These are phyloP conservation scores for Euzetes globulus DNA, from an alignment of 2,888 invertebrate species.

Conservation along the genomic window DNA sequence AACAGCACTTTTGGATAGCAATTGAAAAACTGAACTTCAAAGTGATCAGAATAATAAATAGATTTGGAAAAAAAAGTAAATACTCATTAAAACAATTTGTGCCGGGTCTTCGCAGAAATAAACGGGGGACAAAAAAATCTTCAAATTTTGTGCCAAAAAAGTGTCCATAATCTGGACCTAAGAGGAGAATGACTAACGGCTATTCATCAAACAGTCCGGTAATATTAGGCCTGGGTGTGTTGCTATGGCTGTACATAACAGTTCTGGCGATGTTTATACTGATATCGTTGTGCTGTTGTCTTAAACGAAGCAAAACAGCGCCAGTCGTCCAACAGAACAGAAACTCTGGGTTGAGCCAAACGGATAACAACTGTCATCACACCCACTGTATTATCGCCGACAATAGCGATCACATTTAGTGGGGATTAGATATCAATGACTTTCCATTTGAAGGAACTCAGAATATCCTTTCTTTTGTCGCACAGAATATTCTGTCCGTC, in stretches of 20 bases:
- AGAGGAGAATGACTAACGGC: not conserved
- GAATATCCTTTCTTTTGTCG: no score
- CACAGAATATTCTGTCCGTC: no score
- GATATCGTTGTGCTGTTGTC: slow-evolving; percentile 21
- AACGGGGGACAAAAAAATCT: no score
- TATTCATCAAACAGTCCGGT: slow-evolving; percentile 14
- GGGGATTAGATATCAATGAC: no score
- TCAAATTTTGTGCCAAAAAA: not conserved
- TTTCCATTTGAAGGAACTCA: not conserved
- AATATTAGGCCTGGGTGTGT: slow-evolving; percentile 12
- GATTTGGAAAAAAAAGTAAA: no score
- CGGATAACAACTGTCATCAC: not conserved
- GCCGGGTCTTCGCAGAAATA: no score
- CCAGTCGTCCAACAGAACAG: slow-evolving; percentile 1
- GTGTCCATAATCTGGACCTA: not conserved
- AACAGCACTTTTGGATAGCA: no score
- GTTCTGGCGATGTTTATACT: slow-evolving; percentile 24
- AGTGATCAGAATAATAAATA: no score
- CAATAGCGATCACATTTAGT: not conserved
- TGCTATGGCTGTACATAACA: slow-evolving; percentile 26
- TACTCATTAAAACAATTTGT: no score
- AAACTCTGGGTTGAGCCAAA: not conserved
- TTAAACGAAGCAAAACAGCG: slow-evolving; percentile 13
- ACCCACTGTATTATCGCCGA: not conserved
- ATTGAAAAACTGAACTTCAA: not conserved